Base-by-base conservation (phyloP, 1,140 invertebrate genomes). In the Hydropsyche tenuis region DNA sequence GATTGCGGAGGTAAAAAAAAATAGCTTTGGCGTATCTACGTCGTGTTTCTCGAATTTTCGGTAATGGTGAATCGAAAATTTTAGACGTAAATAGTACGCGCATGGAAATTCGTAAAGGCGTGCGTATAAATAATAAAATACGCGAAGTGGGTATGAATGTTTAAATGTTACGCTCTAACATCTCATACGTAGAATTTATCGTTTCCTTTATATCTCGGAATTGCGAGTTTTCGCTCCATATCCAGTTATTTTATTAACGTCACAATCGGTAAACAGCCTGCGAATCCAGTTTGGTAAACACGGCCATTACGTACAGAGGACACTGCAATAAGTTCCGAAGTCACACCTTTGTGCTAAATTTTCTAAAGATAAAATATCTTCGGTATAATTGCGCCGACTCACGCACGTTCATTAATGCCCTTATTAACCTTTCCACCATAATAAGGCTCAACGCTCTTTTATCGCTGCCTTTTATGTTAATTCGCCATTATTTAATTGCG, bases 281-380 rank as follows among this genome's bases (percentile, higher is more conserved):
- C 5, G 16, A 7, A 53, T 53, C 48, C 46, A 18, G 48, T 18
- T 53, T 18, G 2, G 4, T 18, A 9, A 53, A 20, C 16, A 53
- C 48, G 48, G 9, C 30, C 30, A 9, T 37, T 37, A 37, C 30
- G 30, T 37, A 37, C 9, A 25, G 25, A 60, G 2, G 56, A 23
- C 56, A 60, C 22, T 23, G 56, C 56, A 60, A 60, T 60, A 60
- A 60, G 56, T 60, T 27, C 18, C 22, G 23, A 60, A 23, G 56
- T 60, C 56, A 18, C 51, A 27, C 45, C 16, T 48, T 48, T 14
- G 14, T 48, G 11, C 56, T 56, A 22, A 56, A 25, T 60, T 23
- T 20, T 18, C 56, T 9, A 9, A 37, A 37, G 48, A 53, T 53
- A 53, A 53, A 53, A 53, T 53, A 53, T 20, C 48, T 53, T 25